Conservation (phyloP, 1,140 invertebrate species). For the Drosophila bipectinata region DNA sequence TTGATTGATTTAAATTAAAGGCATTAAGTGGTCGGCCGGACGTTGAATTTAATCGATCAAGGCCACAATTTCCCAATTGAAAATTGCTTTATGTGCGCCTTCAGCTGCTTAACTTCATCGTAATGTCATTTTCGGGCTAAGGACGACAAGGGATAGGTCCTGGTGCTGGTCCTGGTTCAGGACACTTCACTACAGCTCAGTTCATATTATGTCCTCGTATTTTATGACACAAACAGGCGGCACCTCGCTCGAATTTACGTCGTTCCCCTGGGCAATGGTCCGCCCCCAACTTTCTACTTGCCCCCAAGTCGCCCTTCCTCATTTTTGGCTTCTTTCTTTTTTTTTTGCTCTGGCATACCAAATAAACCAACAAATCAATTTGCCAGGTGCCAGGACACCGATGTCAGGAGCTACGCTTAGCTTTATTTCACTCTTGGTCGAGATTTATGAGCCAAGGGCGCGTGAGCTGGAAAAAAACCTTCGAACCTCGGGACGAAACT, state of each 20-base stretch:
- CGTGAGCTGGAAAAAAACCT: slow-evolving; percentile 70
- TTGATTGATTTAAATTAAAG: slow-evolving; percentile 83
- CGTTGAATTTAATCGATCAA: slow-evolving; percentile 76
- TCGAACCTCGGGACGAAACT: slow-evolving; percentile 9
- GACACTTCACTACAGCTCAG: slow-evolving; percentile 71
- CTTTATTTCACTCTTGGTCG: slow-evolving; percentile 80
- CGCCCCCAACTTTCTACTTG: background rate
- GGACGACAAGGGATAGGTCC: slow-evolving; percentile 1
- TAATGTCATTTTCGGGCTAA: slow-evolving; percentile 69
- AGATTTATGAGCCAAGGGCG: slow-evolving; percentile 81
- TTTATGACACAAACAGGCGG: slow-evolving; percentile 81
- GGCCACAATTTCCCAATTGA: slow-evolving; percentile 61
- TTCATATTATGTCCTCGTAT: slow-evolving; percentile 62
- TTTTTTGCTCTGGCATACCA: slow-evolving; percentile 40
- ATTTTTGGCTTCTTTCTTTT: slow-evolving; percentile 4
- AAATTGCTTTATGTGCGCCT: slow-evolving; percentile 75
- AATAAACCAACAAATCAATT: slow-evolving; percentile 83
- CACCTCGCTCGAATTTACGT: slow-evolving; percentile 57
- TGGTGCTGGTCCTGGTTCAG: slow-evolving; percentile 21
- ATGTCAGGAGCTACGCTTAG: slow-evolving; percentile 64
- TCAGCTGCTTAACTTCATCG: slow-evolving; percentile 74
- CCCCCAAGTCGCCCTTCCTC: background rate
- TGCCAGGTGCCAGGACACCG: slow-evolving; percentile 68
- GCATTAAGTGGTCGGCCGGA: slow-evolving; percentile 65
- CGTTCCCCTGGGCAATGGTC: slow-evolving; percentile 18